phyloP scores from a whole-genome alignment of 2,113 vertebrate species.

The Neodon shergylaensis region DNA sequence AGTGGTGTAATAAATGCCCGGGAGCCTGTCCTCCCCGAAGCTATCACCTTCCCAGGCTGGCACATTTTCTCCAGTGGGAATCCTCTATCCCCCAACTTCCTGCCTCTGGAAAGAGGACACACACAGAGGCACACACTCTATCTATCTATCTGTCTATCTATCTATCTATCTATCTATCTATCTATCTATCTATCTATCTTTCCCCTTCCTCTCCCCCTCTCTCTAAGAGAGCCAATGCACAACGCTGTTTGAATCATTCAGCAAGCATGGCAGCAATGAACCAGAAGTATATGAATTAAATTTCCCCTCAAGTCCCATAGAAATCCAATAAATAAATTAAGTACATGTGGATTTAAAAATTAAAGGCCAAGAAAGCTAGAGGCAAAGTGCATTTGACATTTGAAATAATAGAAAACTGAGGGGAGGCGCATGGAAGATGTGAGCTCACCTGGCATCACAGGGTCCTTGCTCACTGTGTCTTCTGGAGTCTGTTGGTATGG shows the following conservation, averaged over 20 bases:
- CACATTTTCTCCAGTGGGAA: neutral
- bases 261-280: slow-evolving; percentile 58
- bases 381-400: slow-evolving; percentile 80
- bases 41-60: neutral
- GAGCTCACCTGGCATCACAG: neutral
- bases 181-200: neutral
- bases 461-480: neutral
- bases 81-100: neutral
- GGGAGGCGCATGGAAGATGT: slow-evolving; percentile 33
- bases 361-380: slow-evolving; percentile 67
- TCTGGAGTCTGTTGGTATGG: neutral
- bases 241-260: slow-evolving; percentile 46
- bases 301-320: slow-evolving; percentile 70
- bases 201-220: too few species aligned
- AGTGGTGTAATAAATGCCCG: slow-evolving; percentile 19
- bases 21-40: neutral
- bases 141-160: neutral
- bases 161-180: neutral
- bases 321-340: slow-evolving; percentile 81
- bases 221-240: slow-evolving; percentile 13
- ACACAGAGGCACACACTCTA: neutral
- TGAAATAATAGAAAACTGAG: slow-evolving; percentile 69
- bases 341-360: slow-evolving; percentile 76
- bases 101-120: slow-evolving; percentile 29
- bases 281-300: slow-evolving; percentile 72